Percentiles rank a stretch among this genome's conserved stretches.
These are phyloP conservation scores for Mesoligia furuncula DNA, from an alignment of 2,888 invertebrate genomes.

Conservation along the genomic window DNA sequence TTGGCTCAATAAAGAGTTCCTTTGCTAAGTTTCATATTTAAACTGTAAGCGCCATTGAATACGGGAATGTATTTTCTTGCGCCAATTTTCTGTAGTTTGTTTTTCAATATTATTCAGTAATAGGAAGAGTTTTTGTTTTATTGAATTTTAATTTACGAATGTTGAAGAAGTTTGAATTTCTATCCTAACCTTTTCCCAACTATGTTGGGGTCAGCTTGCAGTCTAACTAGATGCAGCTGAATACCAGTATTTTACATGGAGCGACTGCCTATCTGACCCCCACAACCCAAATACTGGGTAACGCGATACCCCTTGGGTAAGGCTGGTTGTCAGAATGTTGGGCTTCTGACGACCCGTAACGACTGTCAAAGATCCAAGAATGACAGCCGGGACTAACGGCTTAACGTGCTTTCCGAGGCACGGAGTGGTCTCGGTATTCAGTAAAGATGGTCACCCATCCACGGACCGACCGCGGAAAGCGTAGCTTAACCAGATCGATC, in stretches of 20 bases:
- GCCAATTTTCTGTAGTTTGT: slow-evolving; percentile 21
- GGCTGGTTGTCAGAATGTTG: too few relatives aligned
- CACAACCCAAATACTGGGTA: too few relatives aligned
- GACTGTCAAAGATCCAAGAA: background rate
- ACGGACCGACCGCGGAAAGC: background rate
- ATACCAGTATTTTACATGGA: too few relatives aligned
- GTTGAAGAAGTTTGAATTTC: background rate
- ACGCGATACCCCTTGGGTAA: too few relatives aligned
- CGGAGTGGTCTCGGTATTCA: background rate
- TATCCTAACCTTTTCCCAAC: too few relatives aligned
- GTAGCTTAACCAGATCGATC: background rate
- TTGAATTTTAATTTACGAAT: slow-evolving; percentile 8
- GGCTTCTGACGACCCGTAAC: background rate
- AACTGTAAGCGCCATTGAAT: slow-evolving; percentile 54
- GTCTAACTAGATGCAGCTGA: too few relatives aligned
- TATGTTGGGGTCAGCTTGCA: too few relatives aligned
- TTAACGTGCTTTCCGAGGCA: background rate
- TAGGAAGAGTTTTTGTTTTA: background rate
- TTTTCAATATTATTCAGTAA: slow-evolving; percentile 21
- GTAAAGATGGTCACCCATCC: background rate
- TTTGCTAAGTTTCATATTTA: slow-evolving; percentile 60
- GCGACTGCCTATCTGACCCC: too few relatives aligned
- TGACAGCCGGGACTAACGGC: background rate
- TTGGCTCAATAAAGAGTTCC: slow-evolving; percentile 63
- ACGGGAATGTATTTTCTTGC: slow-evolving; percentile 30